Evolutionary conservation across 30 jellyfish, hydroid and myxozoan genomes (phyloP).

Genomic region (Aurelia aurita complex sp. Pacific): DNA sequence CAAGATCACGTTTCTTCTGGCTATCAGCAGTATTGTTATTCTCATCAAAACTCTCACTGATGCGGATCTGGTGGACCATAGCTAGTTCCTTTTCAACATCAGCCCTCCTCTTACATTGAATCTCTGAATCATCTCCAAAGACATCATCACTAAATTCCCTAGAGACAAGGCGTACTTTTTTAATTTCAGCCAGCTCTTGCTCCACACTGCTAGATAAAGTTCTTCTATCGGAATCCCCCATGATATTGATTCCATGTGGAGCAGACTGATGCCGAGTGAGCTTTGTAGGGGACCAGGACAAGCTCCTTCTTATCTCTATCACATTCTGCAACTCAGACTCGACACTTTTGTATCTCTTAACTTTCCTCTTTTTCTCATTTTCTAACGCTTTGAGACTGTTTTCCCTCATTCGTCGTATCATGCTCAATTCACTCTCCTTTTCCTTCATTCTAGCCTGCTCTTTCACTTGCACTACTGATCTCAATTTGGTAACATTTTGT

Average conservation of each 20-base stretch:
- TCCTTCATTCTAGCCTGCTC: neutral
- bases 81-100: neutral
- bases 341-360: neutral
- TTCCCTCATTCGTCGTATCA: slow-evolving; percentile 35
- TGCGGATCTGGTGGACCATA: neutral
- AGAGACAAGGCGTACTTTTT: neutral
- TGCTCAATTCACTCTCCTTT: neutral
- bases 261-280: neutral
- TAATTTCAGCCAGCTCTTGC: neutral
- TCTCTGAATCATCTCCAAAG: slow-evolving; percentile 2
- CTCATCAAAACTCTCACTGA: neutral
- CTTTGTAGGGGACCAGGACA: neutral
- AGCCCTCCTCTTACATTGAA: neutral
- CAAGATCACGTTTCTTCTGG: neutral
- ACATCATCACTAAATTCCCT: slow-evolving; percentile 12
- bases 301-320: neutral
- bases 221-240: neutral
- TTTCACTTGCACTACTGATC: neutral
- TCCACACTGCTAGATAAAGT: neutral
- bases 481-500: neutral
- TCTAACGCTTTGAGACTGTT: slow-evolving; percentile 15
- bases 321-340: neutral
- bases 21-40: neutral
- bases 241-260: neutral
- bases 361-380: neutral